A percentile compares a stretch with the other conserved stretches of the same genome.
phyloP scores from a whole-genome alignment of 2,113 vertebrate genomes.

The Istiophorus platypterus region DNA sequence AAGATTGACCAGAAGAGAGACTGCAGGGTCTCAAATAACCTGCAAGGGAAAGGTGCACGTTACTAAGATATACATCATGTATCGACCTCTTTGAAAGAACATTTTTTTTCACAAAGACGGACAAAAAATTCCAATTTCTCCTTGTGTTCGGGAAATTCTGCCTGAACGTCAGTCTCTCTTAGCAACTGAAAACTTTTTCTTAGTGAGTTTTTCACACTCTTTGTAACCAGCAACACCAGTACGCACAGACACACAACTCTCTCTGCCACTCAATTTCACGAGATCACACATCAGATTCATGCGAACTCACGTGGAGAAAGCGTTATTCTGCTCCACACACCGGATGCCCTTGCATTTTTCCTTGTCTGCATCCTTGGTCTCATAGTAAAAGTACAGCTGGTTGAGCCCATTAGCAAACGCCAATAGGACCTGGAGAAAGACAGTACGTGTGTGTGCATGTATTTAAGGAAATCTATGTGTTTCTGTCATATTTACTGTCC shows the following conservation, averaged over 20 bases:
- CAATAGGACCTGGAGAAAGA: slow-evolving; percentile 84
- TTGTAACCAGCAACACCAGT: slow-evolving; percentile 3
- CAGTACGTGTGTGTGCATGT: not conserved
- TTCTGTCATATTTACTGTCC: not conserved
- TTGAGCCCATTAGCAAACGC: slow-evolving; percentile 99
- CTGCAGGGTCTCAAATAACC: slow-evolving; percentile 97
- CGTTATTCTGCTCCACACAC: slow-evolving; percentile 98
- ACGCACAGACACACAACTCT: not conserved
- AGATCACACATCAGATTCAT: slow-evolving; percentile 26
- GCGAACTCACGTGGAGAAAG: slow-evolving; percentile 96
- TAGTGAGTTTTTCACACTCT: slow-evolving; percentile 37
- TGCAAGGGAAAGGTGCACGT: slow-evolving; percentile 70
- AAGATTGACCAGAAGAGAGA: slow-evolving; percentile 99
- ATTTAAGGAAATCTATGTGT: not conserved
- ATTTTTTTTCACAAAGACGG: no score
- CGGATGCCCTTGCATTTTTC: slow-evolving; percentile 97
- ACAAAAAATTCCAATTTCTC: not conserved
- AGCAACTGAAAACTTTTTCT: not conserved
- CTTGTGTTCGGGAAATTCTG: not conserved
- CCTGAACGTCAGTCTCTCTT: slow-evolving; percentile 15
- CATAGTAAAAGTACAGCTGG: slow-evolving; percentile 99
- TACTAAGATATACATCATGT: not conserved
- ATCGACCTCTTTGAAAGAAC: no score
- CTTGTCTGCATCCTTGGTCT: slow-evolving; percentile 91
- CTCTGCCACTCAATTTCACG: slow-evolving; percentile 19